Evolutionary conservation across 2,113 vertebrate species (phyloP).

Genomic region (Plectropomus leopardus): DNA sequence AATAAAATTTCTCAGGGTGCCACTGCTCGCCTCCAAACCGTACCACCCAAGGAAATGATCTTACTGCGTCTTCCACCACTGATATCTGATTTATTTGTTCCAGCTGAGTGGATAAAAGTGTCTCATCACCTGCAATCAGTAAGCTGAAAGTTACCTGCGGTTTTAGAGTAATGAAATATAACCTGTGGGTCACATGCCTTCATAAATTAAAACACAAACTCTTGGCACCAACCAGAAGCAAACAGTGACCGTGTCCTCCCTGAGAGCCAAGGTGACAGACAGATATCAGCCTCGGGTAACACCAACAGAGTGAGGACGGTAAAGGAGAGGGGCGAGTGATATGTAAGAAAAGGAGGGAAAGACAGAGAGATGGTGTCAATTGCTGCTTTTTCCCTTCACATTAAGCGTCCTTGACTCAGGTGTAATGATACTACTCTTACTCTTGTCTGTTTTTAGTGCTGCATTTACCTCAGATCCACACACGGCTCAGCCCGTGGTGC

Average conservation of each 20-base stretch:
- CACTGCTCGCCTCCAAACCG: too few species aligned
- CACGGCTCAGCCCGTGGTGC: constrained; percentile 8
- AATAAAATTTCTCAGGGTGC: too few species aligned
- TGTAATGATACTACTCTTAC: constrained; percentile 73
- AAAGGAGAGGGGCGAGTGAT: constrained; percentile 61
- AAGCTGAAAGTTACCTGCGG: constrained; percentile 39
- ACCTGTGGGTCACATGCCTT: constrained; percentile 33
- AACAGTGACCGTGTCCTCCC: constrained; percentile 48
- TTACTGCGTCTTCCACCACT: neutral
- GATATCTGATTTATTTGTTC: neutral
- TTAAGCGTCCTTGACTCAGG: constrained; percentile 72
- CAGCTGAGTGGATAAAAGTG: neutral
- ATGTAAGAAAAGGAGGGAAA: constrained; percentile 77
- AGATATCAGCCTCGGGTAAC: constrained; percentile 67
- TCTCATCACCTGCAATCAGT: constrained; percentile 14
- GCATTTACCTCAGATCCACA: constrained; percentile 62
- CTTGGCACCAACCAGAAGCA: constrained; percentile 33
- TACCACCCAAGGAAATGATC: too few species aligned
- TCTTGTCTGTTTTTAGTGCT: constrained; percentile 61
- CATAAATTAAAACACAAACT: constrained; percentile 60
- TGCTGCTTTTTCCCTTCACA: constrained; percentile 65
- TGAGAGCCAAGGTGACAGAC: constrained; percentile 67
- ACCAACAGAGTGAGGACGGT: constrained; percentile 44
- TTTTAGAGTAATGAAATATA: constrained; percentile 52
- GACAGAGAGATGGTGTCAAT: constrained; percentile 72